These are phyloP conservation scores for Agapostemon virescens DNA, from an alignment of 2,888 invertebrate species.

Conservation along the genomic window DNA sequence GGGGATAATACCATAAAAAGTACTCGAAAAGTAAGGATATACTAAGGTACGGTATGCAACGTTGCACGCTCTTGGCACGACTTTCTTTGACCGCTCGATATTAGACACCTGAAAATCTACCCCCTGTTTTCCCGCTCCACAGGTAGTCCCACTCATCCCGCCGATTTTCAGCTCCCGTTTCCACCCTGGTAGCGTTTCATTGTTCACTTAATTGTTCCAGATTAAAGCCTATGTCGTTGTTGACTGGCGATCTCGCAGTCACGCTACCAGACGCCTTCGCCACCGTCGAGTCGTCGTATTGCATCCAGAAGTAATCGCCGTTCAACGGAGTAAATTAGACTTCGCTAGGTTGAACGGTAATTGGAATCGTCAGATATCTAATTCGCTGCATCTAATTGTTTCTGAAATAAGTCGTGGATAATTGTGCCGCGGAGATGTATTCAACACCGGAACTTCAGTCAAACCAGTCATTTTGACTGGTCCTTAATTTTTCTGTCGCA, in stretches of 20 bases:
- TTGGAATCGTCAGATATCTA: not conserved
- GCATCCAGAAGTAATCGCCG: conserved; percentile 13
- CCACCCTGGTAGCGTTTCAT: conserved; percentile 1
- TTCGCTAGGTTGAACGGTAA: not conserved
- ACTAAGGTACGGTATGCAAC: too few species aligned
- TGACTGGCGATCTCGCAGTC: not conserved
- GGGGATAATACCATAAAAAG: too few species aligned
- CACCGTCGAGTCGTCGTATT: not conserved
- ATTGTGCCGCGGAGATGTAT: not conserved
- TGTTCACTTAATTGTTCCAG: conserved; percentile 34
- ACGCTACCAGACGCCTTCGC: not conserved
- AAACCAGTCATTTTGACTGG: too few species aligned
- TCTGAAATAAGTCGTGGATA: not conserved
- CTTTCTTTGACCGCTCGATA: not conserved
- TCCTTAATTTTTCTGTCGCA: too few species aligned
- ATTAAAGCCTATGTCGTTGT: conserved; percentile 22
- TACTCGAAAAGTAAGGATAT: too few species aligned
- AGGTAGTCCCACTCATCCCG: conserved; percentile 17
- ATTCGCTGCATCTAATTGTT: not conserved
- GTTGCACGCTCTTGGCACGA: conserved; percentile 25
- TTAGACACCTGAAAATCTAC: conserved; percentile 10
- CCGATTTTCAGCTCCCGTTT: conserved; percentile 28
- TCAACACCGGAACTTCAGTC: not conserved
- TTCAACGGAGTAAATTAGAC: not conserved
- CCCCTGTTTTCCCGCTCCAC: conserved; percentile 8